Base-by-base conservation (phyloP, 2,888 invertebrate species). In the Polietes domitor region DNA sequence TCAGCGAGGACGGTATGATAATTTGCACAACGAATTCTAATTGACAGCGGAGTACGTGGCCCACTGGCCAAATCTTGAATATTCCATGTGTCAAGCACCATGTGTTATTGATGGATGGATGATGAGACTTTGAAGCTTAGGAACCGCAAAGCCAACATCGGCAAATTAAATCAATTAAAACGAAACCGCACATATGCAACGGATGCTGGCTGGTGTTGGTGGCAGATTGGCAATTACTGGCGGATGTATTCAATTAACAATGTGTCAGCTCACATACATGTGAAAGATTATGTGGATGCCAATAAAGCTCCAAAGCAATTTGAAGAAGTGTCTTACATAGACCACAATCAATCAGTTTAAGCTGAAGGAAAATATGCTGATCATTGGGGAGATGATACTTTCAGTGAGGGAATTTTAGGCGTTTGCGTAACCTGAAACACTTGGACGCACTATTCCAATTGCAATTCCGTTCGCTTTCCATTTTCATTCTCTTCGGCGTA, bases 151-250 rank as follows among this genome's bases (percentile, higher is more conserved):
- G n/a, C 26, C 5, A 32, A n/a, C 43, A 43, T 15, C 43, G 41
- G 21, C 24, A 68, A 68, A 68, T 68, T 68, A 68, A 68, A 43
- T 43, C 68, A 68, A 68, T 68, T 68, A 68, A 68, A 41, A 43
- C 15, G 65, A 43, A 68, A 68, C 68, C 68, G 43, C 61, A n/a
- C n/a, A n/a, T n/a, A n/a, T n/a, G n/a, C 68, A 65, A 32, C 65
- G 43, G 43, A 19, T 68, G 41, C 43, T 21, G 17, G 19, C 68
- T 37, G 41, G 65, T 41, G 65, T 10, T 19, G 37, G 19, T 41
- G 65, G 15, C 47, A 47, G 41, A 10, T 12, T 5, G 41, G 41
- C 9, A 41, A 41, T 41, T 41, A 41, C 15, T 10, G 9, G 9
- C 2, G 10, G 24, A 55, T 24, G 5, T 9, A 55, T 24, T 26